These are phyloP conservation scores for Acanthurus tractus DNA, from an alignment of 2,797 vertebrate species.

Conservation along the genomic window DNA sequence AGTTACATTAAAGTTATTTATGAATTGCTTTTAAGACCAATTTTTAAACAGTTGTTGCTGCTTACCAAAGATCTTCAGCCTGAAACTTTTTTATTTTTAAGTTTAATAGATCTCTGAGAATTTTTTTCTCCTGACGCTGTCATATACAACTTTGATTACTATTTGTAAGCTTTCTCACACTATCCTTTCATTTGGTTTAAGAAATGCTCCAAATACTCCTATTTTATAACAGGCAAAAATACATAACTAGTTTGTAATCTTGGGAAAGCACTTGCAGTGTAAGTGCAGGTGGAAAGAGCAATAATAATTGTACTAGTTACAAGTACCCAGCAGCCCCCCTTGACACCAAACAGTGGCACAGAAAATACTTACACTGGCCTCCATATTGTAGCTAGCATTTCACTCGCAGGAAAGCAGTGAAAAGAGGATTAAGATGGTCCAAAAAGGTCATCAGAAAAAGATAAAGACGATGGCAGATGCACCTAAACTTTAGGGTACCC, in stretches of 20 bases:
- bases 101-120: conserved; percentile 7
- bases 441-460: conserved; percentile 72
- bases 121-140: conserved; percentile 4
- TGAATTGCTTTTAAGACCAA: conserved; percentile 32
- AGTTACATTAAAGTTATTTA: conserved; percentile 49
- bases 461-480: conserved; percentile 67
- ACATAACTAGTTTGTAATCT: conserved; percentile 25
- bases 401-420: conserved; percentile 43
- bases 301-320: conserved; percentile 29
- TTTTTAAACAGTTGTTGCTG: conserved; percentile 30
- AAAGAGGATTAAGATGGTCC: conserved; percentile 61
- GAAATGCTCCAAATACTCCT: background rate
- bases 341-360: conserved; percentile 45
- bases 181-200: conserved; percentile 17
- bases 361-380: conserved; percentile 31
- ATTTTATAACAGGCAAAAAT: background rate
- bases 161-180: background rate
- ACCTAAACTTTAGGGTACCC: conserved; percentile 68
- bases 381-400: conserved; percentile 38
- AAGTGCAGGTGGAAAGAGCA: conserved; percentile 22
- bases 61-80: conserved; percentile 24
- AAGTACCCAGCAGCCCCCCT: conserved; percentile 8
- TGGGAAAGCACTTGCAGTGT: conserved; percentile 13
- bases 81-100: conserved; percentile 26
- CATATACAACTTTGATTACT: conserved; percentile 3